Evolutionary conservation across 2,797 vertebrate genomes (phyloP).

Genomic region (Carapus acus): DNA sequence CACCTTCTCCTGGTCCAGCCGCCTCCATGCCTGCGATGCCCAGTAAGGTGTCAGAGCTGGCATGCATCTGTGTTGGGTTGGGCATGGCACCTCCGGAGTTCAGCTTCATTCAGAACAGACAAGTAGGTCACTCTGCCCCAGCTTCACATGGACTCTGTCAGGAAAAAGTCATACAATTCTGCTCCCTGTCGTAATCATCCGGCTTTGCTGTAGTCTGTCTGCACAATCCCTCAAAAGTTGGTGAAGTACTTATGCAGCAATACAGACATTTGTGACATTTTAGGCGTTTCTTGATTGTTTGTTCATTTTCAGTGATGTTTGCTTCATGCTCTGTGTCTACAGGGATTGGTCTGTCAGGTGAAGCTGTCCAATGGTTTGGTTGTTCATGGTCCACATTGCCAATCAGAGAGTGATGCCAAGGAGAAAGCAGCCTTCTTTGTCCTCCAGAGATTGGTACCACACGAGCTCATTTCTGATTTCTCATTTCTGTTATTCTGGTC

Average conservation of each 20-base stretch:
- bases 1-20: constrained; percentile 17
- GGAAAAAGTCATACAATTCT: too few species aligned
- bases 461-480: constrained; percentile 1
- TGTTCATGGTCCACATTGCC: constrained; percentile 89
- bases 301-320: too few species aligned
- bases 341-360: constrained; percentile 90
- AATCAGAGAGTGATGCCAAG: constrained; percentile 90
- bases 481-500: constrained; percentile 1
- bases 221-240: too few species aligned
- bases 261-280: too few species aligned
- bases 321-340: constrained; percentile 10
- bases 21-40: constrained; percentile 54
- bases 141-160: too few species aligned
- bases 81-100: constrained; percentile 92
- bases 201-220: too few species aligned
- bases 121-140: constrained; percentile 77
- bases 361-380: constrained; percentile 89
- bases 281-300: too few species aligned
- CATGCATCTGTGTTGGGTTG: constrained; percentile 77
- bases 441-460: constrained; percentile 85
- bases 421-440: constrained; percentile 90
- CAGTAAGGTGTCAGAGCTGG: constrained; percentile 83
- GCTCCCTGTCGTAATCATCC: too few species aligned
- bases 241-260: too few species aligned
- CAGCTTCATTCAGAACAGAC: constrained; percentile 82